Percentiles rank a stretch among this genome's conserved stretches.
phyloP scores from a whole-genome alignment of 2,113 vertebrate genomes.

The Saimiri boliviensis region DNA sequence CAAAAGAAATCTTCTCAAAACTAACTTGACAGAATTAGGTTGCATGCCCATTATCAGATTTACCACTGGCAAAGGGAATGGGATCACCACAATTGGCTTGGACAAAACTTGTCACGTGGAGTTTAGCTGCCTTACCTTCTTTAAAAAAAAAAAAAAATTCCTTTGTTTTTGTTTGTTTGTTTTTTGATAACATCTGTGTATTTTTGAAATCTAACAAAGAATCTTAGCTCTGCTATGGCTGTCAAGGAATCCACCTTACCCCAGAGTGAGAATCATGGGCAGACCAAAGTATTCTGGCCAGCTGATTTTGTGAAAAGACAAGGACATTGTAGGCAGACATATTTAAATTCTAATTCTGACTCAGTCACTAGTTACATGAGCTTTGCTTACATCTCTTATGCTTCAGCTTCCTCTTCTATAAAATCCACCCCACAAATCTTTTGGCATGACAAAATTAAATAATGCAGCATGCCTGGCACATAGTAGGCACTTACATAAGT shows the following conservation, averaged over 20 bases:
- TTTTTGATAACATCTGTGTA: neutral
- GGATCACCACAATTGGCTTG: neutral
- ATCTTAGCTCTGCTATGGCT: neutral
- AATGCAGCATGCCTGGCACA: neutral
- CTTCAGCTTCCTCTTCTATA: neutral
- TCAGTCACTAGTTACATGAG: neutral
- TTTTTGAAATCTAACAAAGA: neutral
- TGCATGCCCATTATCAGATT: neutral
- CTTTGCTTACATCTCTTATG: neutral
- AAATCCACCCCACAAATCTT: neutral
- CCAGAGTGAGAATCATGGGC: neutral
- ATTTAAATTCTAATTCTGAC: neutral
- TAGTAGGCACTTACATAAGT: neutral
- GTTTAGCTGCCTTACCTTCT: neutral
- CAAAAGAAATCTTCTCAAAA: neutral
- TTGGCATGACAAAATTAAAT: neutral
- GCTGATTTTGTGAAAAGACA: neutral
- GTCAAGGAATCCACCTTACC: neutral
- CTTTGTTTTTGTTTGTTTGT: no score
- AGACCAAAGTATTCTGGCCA: neutral
- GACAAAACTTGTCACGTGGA: neutral
- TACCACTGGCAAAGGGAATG: neutral
- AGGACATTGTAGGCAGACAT: neutral
- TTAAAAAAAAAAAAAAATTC: neutral
- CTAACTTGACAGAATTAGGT: neutral